Conservation (phyloP, 2,797 vertebrate species). For the Cyclura pinguis region DNA sequence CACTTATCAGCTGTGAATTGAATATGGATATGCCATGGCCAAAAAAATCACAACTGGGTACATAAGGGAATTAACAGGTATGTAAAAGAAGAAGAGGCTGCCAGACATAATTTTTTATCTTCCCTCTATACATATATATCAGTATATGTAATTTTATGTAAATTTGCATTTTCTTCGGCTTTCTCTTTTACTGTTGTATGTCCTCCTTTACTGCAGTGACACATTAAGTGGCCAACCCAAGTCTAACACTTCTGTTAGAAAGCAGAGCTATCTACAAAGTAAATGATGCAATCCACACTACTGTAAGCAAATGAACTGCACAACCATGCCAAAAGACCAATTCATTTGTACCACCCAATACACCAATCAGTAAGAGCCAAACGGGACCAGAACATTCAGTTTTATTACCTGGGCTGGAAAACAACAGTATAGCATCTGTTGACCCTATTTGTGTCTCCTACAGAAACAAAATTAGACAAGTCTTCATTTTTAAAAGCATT, state of each 20-base stretch:
- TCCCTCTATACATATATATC: too few species aligned
- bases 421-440: background rate
- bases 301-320: background rate
- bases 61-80: too few species aligned
- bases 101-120: too few species aligned
- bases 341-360: background rate
- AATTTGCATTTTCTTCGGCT: too few species aligned
- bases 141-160: too few species aligned
- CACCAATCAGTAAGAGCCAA: background rate
- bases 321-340: background rate
- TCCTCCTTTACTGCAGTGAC: too few species aligned
- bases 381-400: background rate
- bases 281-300: background rate
- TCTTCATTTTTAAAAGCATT: background rate
- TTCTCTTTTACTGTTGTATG: too few species aligned
- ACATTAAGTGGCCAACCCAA: too few species aligned
- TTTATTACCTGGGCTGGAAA: background rate
- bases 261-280: background rate
- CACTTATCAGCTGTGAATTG: too few species aligned
- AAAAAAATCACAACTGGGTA: too few species aligned
- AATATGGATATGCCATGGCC: too few species aligned
- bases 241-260: background rate
- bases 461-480: slow-evolving; percentile 5
- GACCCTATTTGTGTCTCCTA: background rate
- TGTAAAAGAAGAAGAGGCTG: too few species aligned